phyloP scores from a whole-genome alignment of 2,888 invertebrate species.

The Disparrhopalites patrizii region DNA sequence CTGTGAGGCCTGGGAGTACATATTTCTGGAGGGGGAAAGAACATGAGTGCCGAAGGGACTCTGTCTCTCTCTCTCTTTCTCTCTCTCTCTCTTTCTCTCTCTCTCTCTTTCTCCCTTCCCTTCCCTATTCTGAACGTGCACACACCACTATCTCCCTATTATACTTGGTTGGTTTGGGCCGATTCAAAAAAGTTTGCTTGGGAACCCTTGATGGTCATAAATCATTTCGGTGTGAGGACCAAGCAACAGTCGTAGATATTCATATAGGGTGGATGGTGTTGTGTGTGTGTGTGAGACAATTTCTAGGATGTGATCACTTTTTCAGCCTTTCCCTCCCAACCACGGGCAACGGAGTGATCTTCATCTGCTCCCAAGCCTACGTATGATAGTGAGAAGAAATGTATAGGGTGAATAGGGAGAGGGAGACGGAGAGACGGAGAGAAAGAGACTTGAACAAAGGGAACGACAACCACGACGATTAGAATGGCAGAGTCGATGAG shows the following conservation, averaged over 20 bases:
- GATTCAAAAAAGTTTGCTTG: conserved; percentile 30
- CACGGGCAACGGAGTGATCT: neutral
- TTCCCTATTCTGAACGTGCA: no score
- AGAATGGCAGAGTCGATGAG: conserved; percentile 26
- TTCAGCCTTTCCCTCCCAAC: conserved; percentile 16
- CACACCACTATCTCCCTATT: neutral
- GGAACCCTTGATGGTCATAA: conserved; percentile 47
- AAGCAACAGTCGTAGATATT: neutral
- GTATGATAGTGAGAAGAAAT: no score
- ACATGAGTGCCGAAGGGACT: conserved; percentile 22
- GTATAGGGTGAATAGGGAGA: no score
- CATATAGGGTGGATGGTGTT: neutral
- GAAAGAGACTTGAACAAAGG: conserved; percentile 7
- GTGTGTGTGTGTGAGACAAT: conserved; percentile 29
- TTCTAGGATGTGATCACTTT: conserved; percentile 31
- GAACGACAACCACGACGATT: conserved; percentile 29
- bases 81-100: conserved; percentile 11
- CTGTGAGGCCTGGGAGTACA: neutral
- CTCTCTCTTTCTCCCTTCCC: neutral
- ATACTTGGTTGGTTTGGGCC: conserved; percentile 19
- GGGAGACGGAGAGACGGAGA: neutral
- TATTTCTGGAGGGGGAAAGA: neutral
- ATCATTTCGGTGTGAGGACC: conserved; percentile 35
- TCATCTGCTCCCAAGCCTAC: no score
- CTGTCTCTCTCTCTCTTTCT: conserved; percentile 10